Base-by-base conservation (phyloP, 2,888 invertebrate species). In the Prosopocoilus inquinatus region DNA sequence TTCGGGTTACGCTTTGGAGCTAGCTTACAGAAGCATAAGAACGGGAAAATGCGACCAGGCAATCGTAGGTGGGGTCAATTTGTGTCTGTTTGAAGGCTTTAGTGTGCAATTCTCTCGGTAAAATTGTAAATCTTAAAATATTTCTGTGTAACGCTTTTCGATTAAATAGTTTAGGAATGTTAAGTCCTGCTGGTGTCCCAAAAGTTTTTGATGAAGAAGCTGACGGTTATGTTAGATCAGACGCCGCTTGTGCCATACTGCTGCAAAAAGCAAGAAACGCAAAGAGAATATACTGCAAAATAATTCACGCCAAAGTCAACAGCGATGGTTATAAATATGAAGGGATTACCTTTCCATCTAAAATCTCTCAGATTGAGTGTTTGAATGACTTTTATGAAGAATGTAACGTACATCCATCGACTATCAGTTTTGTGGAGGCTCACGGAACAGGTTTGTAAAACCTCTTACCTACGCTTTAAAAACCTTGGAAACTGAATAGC, bases 191-290 rank as follows among this genome's bases (percentile, higher is more conserved):
- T 60, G 96, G 97, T 0, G 83, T 83, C 47, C 96, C 96, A 76
- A 92, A 93, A 70, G 88, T 91, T 39, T 97, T 98, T 72, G 97
- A 98, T 76, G 86, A 86, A 60, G 81, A 84, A 47, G 91, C 89
- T 12, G 83, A 88, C 66, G 94, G 94, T 0, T 94, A 94, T 67
- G 88, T 86, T 0, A 83, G 94, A n/a, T 87, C 91, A 9, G 94
- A 94, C 75, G 86, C 90, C 0, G 79, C 91, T 2, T 84, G 83
- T 3, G 85, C 86, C 0, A 69, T 88, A 35, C 84, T 88, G 65
- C 70, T 94, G 13, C 93, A 94, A 73, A 90, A 86, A 64, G 82
- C 75, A 0, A 73, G 75, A 55, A 70, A 74, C 47, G 79, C 82
- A 0, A 78, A 74, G 51, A 68, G 84, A 38, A 70, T 81, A 16